These are phyloP conservation scores for Agrilus biguttatus DNA, from an alignment of 2,888 invertebrate species.

Conservation along the genomic window DNA sequence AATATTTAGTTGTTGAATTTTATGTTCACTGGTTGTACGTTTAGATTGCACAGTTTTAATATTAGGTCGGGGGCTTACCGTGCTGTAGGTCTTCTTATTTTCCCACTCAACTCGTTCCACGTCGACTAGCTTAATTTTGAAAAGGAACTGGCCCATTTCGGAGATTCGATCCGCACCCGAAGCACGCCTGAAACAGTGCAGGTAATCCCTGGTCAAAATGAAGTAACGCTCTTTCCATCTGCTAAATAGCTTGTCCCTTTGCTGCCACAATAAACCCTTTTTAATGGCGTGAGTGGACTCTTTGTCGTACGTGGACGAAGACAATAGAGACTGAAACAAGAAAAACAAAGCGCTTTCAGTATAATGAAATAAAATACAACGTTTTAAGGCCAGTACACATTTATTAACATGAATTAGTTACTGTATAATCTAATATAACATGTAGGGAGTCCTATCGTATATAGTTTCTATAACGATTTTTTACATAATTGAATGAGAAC, in stretches of 20 bases:
- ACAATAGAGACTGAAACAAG: constrained; percentile 26
- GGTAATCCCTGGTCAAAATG: constrained; percentile 48
- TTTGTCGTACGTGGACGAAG: constrained; percentile 22
- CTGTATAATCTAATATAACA: too few relatives aligned
- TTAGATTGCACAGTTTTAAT: too few relatives aligned
- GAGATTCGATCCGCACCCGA: constrained; percentile 41
- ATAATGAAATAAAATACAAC: too few relatives aligned
- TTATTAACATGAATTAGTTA: too few relatives aligned
- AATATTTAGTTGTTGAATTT: too few relatives aligned
- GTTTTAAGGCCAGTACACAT: too few relatives aligned
- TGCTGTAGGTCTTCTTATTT: constrained; percentile 47
- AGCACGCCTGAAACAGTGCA: constrained; percentile 49
- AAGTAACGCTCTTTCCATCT: constrained; percentile 54
- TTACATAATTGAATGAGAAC: too few relatives aligned
- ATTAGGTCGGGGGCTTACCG: constrained; percentile 23
- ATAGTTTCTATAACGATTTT: too few relatives aligned
- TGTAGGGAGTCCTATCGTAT: too few relatives aligned
- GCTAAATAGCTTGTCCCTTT: constrained; percentile 46
- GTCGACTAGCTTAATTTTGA: constrained; percentile 47
- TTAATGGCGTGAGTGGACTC: constrained; percentile 44
- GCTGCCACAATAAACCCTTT: constrained; percentile 48
- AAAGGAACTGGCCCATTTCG: constrained; percentile 53
- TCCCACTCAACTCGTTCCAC: constrained; percentile 52
- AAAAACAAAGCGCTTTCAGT: constrained; percentile 3
- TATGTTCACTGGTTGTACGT: too few relatives aligned